These are phyloP conservation scores for Drosophila pseudotakahashii DNA, from an alignment of 2,888 invertebrate genomes.

Conservation along the genomic window DNA sequence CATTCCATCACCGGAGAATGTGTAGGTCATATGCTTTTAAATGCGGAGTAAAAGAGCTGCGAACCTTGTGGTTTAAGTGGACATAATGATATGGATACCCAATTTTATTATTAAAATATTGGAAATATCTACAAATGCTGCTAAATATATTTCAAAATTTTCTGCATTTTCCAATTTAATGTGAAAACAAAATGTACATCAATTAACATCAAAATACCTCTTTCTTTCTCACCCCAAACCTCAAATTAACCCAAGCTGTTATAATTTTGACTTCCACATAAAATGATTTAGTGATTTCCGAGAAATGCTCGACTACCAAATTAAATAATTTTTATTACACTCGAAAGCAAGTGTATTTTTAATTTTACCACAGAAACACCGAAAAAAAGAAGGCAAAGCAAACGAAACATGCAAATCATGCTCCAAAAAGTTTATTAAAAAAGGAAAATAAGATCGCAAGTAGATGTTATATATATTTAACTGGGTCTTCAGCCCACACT, in stretches of 20 bases:
- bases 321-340: conserved; percentile 41
- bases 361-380: conserved; percentile 44
- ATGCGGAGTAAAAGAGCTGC: conserved; percentile 6
- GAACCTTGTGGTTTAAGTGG: conserved; percentile 25
- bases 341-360: conserved; percentile 22
- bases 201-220: not conserved
- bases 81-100: conserved; percentile 21
- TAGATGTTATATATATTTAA: conserved; percentile 74
- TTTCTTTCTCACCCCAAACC: conserved; percentile 10
- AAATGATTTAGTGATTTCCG: conserved; percentile 30
- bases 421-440: not conserved
- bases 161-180: not conserved
- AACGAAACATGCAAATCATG: conserved; percentile 54
- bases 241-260: conserved; percentile 1
- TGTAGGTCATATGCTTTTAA: conserved; percentile 31
- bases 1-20: conserved; percentile 42
- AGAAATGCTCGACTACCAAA: conserved; percentile 9
- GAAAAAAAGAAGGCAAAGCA: conserved; percentile 12
- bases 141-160: no score
- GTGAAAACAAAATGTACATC: not conserved
- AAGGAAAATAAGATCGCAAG: conserved; percentile 17
- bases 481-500: conserved; percentile 64
- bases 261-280: conserved; percentile 7
- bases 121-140: no score
- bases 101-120: no score